A percentile compares a stretch with the other conserved stretches of the same genome.
Conservation (phyloP, 2,113 vertebrate genomes). For the Bubo scandiacus region DNA sequence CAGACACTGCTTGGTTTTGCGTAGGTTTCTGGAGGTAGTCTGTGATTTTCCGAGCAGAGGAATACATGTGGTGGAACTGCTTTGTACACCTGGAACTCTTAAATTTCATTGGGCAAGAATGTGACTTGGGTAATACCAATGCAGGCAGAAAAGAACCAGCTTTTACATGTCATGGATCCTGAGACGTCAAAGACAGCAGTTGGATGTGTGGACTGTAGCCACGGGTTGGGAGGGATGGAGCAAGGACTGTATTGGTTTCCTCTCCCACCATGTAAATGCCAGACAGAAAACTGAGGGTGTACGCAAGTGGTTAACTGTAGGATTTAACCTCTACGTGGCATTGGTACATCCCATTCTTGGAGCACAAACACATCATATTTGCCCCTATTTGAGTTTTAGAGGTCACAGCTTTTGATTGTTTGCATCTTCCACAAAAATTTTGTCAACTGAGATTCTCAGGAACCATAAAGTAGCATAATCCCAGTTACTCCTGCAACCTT, state of each 20-base stretch:
- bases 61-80: rapidly evolving
- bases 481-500: background rate
- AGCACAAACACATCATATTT: background rate
- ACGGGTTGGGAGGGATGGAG: background rate
- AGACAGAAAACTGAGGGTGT: background rate
- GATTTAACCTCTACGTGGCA: background rate
- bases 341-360: background rate
- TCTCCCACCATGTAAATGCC: background rate
- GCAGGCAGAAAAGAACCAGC: background rate
- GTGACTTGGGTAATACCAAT: background rate
- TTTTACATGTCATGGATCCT: background rate
- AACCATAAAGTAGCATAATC: background rate
- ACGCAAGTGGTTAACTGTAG: background rate
- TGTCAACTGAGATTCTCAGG: background rate
- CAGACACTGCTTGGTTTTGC: background rate
- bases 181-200: background rate
- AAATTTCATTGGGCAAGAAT: background rate
- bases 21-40: background rate
- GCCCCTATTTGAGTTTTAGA: too few species aligned
- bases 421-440: background rate
- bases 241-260: background rate
- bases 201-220: background rate
- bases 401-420: background rate
- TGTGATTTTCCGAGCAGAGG: background rate
- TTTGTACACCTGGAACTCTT: background rate